phyloP scores from a whole-genome alignment of 2,888 invertebrate species.

The Cinara cedri region DNA sequence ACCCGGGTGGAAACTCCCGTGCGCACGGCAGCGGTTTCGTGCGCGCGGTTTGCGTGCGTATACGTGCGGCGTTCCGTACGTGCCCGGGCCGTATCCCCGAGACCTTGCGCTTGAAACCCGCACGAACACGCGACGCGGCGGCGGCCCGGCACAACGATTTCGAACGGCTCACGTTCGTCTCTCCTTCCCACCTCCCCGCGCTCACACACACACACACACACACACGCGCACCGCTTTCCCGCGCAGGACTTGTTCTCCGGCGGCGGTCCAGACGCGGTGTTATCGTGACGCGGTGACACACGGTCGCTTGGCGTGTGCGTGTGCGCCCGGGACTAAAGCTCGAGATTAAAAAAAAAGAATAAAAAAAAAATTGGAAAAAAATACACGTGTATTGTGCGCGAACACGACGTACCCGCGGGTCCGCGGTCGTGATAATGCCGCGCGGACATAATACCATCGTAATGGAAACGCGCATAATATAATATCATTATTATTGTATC shows the following conservation, averaged over 20 bases:
- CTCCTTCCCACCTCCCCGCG: background rate
- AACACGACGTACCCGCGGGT: conserved; percentile 51
- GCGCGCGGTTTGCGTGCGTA: conserved; percentile 24
- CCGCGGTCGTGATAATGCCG: conserved; percentile 33
- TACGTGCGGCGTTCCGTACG: no score
- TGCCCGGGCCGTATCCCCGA: no score
- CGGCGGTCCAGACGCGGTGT: conserved; percentile 7
- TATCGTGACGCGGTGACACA: conserved; percentile 46
- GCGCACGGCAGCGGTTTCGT: conserved; percentile 53
- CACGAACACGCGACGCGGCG: background rate
- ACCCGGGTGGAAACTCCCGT: conserved; percentile 32
- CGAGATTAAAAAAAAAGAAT: conserved; percentile 14
- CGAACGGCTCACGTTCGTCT: conserved; percentile 33
- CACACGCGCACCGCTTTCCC: background rate
- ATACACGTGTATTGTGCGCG: background rate
- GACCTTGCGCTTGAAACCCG: conserved; percentile 33
- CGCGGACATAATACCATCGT: background rate
- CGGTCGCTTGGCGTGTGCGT: background rate
- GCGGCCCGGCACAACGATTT: conserved; percentile 22
- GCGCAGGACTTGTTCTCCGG: background rate
- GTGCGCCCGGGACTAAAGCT: conserved; percentile 2
- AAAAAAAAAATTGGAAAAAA: background rate
- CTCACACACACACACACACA: no score
- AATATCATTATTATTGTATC: background rate
- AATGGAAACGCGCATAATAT: no score